Evolutionary conservation across 1,140 invertebrate genomes (phyloP).

Genomic region (Euborellia annulipes): DNA sequence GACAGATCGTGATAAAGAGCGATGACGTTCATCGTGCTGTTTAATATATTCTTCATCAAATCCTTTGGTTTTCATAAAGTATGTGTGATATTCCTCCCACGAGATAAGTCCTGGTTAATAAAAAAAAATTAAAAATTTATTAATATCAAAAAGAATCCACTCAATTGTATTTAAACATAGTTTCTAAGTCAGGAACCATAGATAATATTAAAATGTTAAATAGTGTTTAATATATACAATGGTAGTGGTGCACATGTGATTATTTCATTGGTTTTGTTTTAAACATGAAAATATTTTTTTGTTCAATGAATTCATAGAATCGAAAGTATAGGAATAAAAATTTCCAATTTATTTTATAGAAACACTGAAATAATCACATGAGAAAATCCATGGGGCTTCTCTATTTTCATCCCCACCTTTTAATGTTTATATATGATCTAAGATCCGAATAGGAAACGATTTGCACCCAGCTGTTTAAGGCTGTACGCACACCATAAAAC

Average conservation of each 20-base stretch:
- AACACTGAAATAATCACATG: too few species aligned
- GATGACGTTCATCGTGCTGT: slow-evolving; percentile 47
- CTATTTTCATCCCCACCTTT: too few species aligned
- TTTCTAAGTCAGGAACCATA: neutral
- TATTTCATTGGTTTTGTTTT: neutral
- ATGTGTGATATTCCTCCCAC: slow-evolving; percentile 63
- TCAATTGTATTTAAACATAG: neutral
- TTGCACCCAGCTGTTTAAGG: too few species aligned
- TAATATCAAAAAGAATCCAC: neutral
- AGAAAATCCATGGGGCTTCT: too few species aligned
- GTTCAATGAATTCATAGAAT: too few species aligned
- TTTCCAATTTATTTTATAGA: too few species aligned
- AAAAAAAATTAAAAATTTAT: slow-evolving; percentile 14
- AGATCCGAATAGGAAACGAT: too few species aligned
- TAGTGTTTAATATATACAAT: neutral
- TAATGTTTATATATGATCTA: too few species aligned
- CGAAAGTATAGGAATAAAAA: too few species aligned
- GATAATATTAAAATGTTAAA: neutral
- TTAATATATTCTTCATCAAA: slow-evolving; percentile 44
- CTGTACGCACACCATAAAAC: too few species aligned
- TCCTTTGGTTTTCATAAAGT: slow-evolving; percentile 48
- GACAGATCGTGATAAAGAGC: slow-evolving; percentile 29
- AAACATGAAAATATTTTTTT: neutral
- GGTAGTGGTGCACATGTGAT: neutral
- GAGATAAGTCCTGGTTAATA: slow-evolving; percentile 58